Evolutionary conservation across 2,113 vertebrate species (phyloP).

Genomic region (Barbus barbus): DNA sequence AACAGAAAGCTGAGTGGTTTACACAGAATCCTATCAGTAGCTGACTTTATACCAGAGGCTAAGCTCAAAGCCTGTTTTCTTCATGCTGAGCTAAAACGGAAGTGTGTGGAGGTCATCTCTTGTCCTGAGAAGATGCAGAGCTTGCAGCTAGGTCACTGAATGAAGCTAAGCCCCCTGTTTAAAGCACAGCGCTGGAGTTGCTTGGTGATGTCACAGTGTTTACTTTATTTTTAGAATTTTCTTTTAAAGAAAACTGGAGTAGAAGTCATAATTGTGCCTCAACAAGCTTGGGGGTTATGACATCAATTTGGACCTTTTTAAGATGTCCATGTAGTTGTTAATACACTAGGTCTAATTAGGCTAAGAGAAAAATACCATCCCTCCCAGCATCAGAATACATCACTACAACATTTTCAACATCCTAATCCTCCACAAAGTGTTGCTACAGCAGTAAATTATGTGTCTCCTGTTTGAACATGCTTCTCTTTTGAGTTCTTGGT

Average conservation of each 20-base stretch:
- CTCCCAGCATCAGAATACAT: not conserved
- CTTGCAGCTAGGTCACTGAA: constrained; percentile 69
- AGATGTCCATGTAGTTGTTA: not conserved
- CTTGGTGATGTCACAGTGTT: constrained; percentile 68
- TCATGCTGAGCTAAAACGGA: not conserved
- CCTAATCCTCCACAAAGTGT: not conserved
- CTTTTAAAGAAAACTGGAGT: constrained; percentile 45
- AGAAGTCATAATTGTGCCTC: constrained; percentile 31
- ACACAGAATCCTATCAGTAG: too few relatives aligned
- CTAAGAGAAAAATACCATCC: not conserved
- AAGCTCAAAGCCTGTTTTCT: not conserved
- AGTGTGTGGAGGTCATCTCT: not conserved
- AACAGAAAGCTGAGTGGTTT: constrained; percentile 1
- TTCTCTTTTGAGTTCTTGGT: not conserved
- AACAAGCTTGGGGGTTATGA: not conserved
- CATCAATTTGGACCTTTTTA: not conserved
- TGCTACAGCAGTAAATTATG: not conserved
- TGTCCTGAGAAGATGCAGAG: constrained; percentile 48
- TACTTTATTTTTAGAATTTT: constrained; percentile 79
- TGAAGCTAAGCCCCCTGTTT: constrained; percentile 75
- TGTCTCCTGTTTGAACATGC: not conserved
- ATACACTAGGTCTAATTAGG: not conserved
- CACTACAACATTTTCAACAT: not conserved
- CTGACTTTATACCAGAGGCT: not conserved
- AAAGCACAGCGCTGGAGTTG: constrained; percentile 71